Evolutionary conservation across 2,113 vertebrate genomes (phyloP).

Genomic region (Muntiacus muntjak): DNA sequence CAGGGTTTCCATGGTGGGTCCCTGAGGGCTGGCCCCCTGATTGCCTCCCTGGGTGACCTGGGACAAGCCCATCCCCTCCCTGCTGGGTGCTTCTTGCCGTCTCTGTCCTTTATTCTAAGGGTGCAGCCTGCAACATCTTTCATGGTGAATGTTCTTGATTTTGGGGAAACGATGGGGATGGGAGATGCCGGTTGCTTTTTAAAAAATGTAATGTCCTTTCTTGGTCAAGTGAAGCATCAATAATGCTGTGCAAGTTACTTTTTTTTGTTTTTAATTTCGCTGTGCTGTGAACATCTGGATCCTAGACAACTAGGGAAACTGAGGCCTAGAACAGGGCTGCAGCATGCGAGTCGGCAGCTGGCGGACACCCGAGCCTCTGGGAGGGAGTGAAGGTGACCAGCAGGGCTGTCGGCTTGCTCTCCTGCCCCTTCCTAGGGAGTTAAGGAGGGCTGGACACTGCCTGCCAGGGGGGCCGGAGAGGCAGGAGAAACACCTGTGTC

Average conservation of each 20-base stretch:
- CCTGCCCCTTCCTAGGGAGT: not conserved
- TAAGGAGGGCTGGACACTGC: not conserved
- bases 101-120: not conserved
- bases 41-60: not conserved
- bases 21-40: not conserved
- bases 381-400: not conserved
- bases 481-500: not conserved
- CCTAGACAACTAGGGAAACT: not conserved
- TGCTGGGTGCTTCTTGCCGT: fast-evolving
- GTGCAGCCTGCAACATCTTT: not conserved
- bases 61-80: not conserved
- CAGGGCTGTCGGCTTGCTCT: not conserved
- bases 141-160: not conserved
- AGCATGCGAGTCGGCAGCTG: not conserved
- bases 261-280: not conserved
- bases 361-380: not conserved
- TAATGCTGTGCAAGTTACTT: fast-evolving
- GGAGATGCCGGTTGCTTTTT: not conserved
- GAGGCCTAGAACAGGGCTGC: not conserved
- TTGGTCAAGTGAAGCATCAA: not conserved
- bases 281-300: not conserved
- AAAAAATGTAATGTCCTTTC: not conserved
- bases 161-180: not conserved
- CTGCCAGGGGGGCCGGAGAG: not conserved
- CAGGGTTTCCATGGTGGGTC: fast-evolving